Conservation (phyloP, 2,113 vertebrate genomes). For the Pachypanchax playfairii region DNA sequence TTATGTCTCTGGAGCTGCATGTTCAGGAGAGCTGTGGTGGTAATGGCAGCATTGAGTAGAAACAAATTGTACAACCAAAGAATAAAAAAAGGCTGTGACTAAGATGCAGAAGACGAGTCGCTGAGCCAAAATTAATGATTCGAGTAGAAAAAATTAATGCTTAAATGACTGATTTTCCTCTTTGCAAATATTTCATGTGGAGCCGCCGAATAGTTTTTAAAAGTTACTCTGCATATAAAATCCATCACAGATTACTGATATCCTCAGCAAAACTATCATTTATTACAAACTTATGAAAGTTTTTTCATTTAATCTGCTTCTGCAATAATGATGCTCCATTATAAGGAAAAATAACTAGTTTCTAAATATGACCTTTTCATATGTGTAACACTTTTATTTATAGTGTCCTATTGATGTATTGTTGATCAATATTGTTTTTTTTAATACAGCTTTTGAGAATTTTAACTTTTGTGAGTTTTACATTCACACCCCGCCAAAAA, state of each 20-base stretch:
- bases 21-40: conserved; percentile 24
- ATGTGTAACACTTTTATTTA: too few relatives aligned
- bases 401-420: too few relatives aligned
- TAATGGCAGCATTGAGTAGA: conserved; percentile 33
- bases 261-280: conserved; percentile 5
- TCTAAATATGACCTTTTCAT: too few relatives aligned
- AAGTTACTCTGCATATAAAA: conserved; percentile 24
- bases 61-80: conserved; percentile 48
- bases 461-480: too few relatives aligned
- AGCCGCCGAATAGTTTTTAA: conserved; percentile 37
- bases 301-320: conserved; percentile 9
- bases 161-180: conserved; percentile 39
- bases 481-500: too few relatives aligned
- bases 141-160: background rate
- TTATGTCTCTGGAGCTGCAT: conserved; percentile 12
- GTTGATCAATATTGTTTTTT: too few relatives aligned
- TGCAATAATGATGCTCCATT: too few relatives aligned
- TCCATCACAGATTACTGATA: conserved; percentile 46
- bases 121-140: conserved; percentile 36
- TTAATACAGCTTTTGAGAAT: too few relatives aligned
- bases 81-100: conserved; percentile 56
- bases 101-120: conserved; percentile 21
- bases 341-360: too few relatives aligned
- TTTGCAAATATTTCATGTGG: conserved; percentile 45
- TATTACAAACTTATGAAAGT: conserved; percentile 18